Percentiles rank a stretch among this genome's conserved stretches.
Conservation (phyloP, 2,797 vertebrate species). For the Glossophaga mutica region DNA sequence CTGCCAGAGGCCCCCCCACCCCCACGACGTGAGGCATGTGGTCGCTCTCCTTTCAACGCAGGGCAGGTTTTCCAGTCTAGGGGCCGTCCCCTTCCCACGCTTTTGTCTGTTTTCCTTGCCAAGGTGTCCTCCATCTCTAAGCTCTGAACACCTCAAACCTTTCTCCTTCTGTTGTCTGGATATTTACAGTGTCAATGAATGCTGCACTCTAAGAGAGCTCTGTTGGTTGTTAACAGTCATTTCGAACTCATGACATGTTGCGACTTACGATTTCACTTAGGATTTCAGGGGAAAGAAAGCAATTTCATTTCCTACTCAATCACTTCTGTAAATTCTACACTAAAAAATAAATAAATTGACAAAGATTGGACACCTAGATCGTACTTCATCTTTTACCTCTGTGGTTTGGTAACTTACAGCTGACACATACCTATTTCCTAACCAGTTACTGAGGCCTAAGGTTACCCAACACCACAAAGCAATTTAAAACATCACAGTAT, state of each 20-base stretch:
- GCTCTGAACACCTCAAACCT: neutral
- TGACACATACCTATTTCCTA: neutral
- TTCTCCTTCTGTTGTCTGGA: neutral
- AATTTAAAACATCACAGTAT: neutral
- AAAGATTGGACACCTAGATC: neutral
- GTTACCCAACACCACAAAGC: neutral
- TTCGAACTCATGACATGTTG: neutral
- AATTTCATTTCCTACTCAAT: slow-evolving; percentile 5
- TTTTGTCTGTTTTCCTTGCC: neutral
- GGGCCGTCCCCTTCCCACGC: neutral
- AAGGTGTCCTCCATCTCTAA: neutral
- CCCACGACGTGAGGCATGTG: accelerated
- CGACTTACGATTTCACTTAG: neutral
- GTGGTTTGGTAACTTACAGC: neutral
- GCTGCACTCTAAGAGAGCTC: neutral
- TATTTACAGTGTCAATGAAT: neutral
- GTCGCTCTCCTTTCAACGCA: neutral
- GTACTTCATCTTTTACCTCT: neutral
- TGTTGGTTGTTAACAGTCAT: neutral
- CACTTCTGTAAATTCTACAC: neutral
- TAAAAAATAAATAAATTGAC: neutral
- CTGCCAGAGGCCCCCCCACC: neutral
- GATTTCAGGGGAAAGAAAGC: neutral
- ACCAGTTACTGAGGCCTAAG: neutral
- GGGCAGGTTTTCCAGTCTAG: neutral